Percentiles rank a stretch among this genome's conserved stretches.
Conservation (phyloP, 2,113 vertebrate genomes). For the Takifugu bimaculatus region DNA sequence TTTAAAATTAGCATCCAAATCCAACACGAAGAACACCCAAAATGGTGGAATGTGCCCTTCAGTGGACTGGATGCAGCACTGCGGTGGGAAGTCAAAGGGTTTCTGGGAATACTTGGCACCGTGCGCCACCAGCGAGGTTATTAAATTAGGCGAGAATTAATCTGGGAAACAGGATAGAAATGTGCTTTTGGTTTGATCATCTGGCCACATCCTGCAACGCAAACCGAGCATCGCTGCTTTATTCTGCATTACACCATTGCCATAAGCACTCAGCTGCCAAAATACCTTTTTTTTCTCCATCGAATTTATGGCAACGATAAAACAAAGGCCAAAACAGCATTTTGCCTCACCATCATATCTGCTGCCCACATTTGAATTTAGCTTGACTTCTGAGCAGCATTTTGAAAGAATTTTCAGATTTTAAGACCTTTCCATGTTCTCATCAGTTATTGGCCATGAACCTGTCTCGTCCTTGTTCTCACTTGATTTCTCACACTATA, state of each 20-base stretch:
- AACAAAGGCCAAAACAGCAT: too few species aligned
- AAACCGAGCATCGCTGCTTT: conserved; percentile 2
- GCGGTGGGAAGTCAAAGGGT: conserved; percentile 28
- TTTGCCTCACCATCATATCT: too few species aligned
- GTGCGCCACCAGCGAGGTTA: conserved; percentile 23
- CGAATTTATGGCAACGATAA: background rate
- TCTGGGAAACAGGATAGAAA: conserved; percentile 32
- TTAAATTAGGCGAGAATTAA: conserved; percentile 44
- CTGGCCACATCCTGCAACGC: conserved; percentile 14
- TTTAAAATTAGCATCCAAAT: conserved; percentile 16
- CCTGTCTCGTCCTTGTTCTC: too few species aligned
- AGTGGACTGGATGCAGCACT: conserved; percentile 20
- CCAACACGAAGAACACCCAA: conserved; percentile 20
- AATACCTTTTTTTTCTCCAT: conserved; percentile 10
- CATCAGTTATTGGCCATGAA: too few species aligned
- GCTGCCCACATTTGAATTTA: too few species aligned
- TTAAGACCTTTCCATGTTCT: too few species aligned
- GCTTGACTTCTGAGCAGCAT: too few species aligned
- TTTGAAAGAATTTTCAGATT: too few species aligned
- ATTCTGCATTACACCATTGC: conserved; percentile 29
- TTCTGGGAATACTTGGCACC: conserved; percentile 41
- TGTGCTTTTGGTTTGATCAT: conserved; percentile 57
- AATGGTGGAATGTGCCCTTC: conserved; percentile 23
- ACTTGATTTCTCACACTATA: too few species aligned
- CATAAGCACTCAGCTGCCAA: conserved; percentile 58